Conservation (phyloP, 2,113 vertebrate genomes). For the Pitta sordida region DNA sequence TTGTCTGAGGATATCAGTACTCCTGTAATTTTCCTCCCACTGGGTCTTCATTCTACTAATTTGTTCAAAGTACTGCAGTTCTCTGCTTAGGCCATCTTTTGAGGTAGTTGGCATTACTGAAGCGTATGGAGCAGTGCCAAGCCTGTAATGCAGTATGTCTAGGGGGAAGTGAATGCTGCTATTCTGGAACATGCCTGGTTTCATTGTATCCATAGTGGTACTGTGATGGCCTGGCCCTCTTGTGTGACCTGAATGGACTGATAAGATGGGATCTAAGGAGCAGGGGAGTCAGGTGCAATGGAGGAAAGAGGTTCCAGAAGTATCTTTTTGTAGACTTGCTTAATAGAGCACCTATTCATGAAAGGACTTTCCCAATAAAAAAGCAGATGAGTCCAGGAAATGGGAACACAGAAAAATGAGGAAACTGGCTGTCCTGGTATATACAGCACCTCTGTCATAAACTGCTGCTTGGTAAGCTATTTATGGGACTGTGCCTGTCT, state of each 20-base stretch:
- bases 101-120: background rate
- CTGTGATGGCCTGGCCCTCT: background rate
- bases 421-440: background rate
- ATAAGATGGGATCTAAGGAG: background rate
- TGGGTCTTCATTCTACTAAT: background rate
- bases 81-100: background rate
- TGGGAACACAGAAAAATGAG: background rate
- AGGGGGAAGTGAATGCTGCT: background rate
- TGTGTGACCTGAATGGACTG: background rate
- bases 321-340: background rate
- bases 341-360: background rate
- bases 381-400: background rate
- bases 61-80: background rate
- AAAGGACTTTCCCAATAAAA: background rate
- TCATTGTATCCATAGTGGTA: background rate
- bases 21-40: background rate
- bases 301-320: no score
- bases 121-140: background rate
- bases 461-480: background rate
- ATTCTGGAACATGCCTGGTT: background rate
- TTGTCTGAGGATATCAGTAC: background rate
- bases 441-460: background rate
- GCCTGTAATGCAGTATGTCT: background rate
- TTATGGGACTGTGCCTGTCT: background rate
- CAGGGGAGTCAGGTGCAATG: background rate